Conservation (phyloP, 2,888 invertebrate genomes). For the Hipparchia semele region DNA sequence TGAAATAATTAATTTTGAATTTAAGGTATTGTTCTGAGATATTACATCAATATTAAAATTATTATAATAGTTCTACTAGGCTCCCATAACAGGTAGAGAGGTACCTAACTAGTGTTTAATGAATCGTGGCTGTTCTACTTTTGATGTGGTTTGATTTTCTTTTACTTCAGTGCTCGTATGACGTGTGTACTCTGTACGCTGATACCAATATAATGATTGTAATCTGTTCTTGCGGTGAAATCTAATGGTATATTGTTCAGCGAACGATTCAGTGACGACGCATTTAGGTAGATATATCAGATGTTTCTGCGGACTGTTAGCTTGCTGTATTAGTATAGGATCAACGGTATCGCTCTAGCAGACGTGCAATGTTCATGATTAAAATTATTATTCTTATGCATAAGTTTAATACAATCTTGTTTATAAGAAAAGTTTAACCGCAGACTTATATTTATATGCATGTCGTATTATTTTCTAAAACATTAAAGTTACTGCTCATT, state of each 20-base stretch:
- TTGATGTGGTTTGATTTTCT: constrained; percentile 6
- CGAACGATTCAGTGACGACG: constrained; percentile 33
- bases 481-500: no score
- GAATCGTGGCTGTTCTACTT: background rate
- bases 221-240: constrained; percentile 37
- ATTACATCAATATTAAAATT: no score
- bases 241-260: constrained; percentile 33
- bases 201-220: constrained; percentile 38
- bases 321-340: constrained; percentile 34
- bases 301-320: constrained; percentile 36
- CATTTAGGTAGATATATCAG: constrained; percentile 31
- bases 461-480: no score
- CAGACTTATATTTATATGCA: background rate
- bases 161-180: constrained; percentile 15
- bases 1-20: no score
- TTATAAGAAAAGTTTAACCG: no score
- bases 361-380: background rate
- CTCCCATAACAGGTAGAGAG: no score
- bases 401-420: no score
- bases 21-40: no score
- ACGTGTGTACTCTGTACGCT: constrained; percentile 21
- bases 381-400: background rate
- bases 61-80: no score
- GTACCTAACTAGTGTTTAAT: background rate
- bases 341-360: constrained; percentile 30